A percentile compares a stretch with the other conserved stretches of the same genome.
These are phyloP conservation scores for Virgularia gustaviana DNA, from an alignment of 92 coral and sea anemone species.

Conservation along the genomic window DNA sequence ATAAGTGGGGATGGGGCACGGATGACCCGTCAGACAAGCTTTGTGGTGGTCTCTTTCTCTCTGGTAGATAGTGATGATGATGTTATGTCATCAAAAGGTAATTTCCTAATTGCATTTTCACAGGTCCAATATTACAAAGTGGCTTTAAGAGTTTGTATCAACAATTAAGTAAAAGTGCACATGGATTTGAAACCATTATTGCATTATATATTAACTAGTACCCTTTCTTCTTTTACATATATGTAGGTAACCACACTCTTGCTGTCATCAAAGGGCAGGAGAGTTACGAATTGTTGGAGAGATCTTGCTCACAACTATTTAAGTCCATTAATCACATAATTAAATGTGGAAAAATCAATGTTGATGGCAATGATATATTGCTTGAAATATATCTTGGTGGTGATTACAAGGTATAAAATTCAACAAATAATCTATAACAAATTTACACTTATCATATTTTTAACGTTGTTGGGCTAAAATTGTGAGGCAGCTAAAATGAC, in stretches of 20 bases:
- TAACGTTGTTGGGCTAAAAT: background rate
- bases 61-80: conserved; percentile 10
- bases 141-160: no score
- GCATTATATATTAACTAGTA: background rate
- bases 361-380: background rate
- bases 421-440: no score
- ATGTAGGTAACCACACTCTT: background rate
- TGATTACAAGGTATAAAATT: background rate
- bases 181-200: no score
- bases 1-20: conserved; percentile 26
- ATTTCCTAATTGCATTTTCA: background rate
- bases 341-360: background rate
- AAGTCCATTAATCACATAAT: background rate
- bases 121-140: no score
- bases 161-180: no score
- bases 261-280: background rate
- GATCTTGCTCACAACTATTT: background rate
- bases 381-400: background rate
- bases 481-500: background rate
- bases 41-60: conserved; percentile 8
- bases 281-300: background rate
- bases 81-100: conserved; percentile 26
- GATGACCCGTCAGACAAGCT: conserved; percentile 3
- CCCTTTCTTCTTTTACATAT: background rate
- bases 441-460: background rate